A percentile compares a stretch with the other conserved stretches of the same genome.
Evolutionary conservation across 2,888 invertebrate genomes (phyloP).

Genomic region (Ephialtes manifestator): DNA sequence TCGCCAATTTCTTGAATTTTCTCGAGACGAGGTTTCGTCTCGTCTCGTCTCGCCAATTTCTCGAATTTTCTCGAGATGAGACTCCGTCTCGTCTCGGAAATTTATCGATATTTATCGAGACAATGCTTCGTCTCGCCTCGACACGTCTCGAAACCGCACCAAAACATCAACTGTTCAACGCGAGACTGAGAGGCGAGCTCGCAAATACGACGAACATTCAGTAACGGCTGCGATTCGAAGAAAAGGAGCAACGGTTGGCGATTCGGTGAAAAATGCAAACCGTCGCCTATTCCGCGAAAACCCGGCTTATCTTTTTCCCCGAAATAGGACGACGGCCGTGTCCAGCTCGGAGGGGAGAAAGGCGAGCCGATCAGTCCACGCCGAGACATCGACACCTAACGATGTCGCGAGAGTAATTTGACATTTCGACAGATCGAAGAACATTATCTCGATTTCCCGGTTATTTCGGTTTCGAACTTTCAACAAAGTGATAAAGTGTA

Average conservation of each 20-base stretch:
- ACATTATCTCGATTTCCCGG: neutral
- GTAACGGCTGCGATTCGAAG: neutral
- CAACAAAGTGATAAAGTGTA: neutral
- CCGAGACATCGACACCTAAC: neutral
- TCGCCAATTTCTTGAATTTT: too few species aligned
- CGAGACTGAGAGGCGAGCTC: neutral
- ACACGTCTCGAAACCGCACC: neutral
- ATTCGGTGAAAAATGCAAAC: neutral
- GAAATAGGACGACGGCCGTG: neutral
- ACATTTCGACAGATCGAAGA: neutral
- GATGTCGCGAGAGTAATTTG: neutral
- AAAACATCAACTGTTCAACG: slow-evolving; percentile 6
- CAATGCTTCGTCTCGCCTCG: slow-evolving; percentile 4
- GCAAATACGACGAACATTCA: neutral
- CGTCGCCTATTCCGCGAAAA: neutral
- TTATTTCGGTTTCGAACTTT: neutral
- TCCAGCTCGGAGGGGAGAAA: neutral
- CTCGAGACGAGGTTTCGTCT: too few species aligned
- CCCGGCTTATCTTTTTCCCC: neutral
- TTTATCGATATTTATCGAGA: neutral
- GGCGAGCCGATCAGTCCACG: too few species aligned
- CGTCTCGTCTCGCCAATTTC: too few species aligned
- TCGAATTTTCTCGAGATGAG: neutral
- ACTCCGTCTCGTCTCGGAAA: slow-evolving; percentile 24
- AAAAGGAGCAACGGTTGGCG: neutral